phyloP scores from a whole-genome alignment of 2,113 vertebrate genomes.

The Acrocephalus arundinaceus region DNA sequence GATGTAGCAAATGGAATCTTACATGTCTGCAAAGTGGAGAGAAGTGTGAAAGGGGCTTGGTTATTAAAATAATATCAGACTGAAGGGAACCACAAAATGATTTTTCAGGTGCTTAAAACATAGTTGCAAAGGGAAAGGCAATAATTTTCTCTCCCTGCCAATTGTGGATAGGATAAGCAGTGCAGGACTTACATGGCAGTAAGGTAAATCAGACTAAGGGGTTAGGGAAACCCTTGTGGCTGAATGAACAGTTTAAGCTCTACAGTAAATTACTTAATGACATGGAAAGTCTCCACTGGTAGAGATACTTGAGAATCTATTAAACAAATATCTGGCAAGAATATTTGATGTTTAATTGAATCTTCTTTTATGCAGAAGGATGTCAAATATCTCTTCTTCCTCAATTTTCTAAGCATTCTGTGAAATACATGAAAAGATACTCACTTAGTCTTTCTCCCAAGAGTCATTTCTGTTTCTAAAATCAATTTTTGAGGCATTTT shows the following conservation, averaged over 20 bases:
- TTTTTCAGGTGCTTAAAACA: background rate
- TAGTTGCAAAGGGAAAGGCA: background rate
- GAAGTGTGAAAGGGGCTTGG: background rate
- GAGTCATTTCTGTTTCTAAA: background rate
- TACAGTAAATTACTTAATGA: conserved; percentile 5
- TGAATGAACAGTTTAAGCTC: background rate
- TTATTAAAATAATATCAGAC: background rate
- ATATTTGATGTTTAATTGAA: background rate
- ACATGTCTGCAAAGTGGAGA: background rate
- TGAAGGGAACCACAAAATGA: background rate
- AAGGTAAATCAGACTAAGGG: background rate
- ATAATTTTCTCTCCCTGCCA: background rate
- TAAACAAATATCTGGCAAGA: background rate
- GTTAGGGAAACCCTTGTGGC: background rate
- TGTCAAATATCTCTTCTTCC: background rate
- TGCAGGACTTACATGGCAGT: background rate
- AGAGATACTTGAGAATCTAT: background rate
- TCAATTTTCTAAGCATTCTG: background rate
- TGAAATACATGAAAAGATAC: background rate
- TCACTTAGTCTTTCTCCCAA: background rate
- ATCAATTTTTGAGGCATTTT: background rate
- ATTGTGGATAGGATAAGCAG: background rate
- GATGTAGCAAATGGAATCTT: background rate
- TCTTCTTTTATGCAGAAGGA: background rate
- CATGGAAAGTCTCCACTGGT: background rate